Base-by-base conservation (phyloP, 1,140 invertebrate species). In the Listronotus oregonensis region DNA sequence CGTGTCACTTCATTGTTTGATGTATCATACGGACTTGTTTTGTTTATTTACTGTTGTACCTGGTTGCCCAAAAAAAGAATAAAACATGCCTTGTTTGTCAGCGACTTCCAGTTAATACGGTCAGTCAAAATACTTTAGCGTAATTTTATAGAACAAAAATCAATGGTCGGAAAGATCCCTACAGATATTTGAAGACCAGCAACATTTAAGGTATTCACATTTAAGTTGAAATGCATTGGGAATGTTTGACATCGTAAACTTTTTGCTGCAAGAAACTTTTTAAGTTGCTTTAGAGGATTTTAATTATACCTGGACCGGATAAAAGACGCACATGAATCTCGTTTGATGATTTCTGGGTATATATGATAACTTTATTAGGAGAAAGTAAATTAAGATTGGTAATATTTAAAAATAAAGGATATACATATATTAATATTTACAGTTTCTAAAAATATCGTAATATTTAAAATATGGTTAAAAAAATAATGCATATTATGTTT, bases 81-180 rank as follows among this genome's bases (percentile, higher is more conserved):
- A 18, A 10, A 14, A 18, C 21, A 27, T 27, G 21, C 69, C 65
- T 65, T 70, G 57, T 67, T 68, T 58, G 69, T 66, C 54, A 66
- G 46, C 61, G 43, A 50, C 64, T 71, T 71, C 69, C 69, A 71
- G 66, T 68, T 66, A 71, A 68, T 60, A 51, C 63, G 69, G 66
- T 71, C 66, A 47, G 43, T 63, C 66, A 55, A 66, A 70, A 71
- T 71, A 60, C 69, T 66, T 71, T 40, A 61, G 63, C 58, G 69
- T 64, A 71, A 71, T 71, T 68, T 71, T 68, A 71, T 68, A 71
- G 66, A 66, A 71, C 69, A 71, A 71, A 68, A 71, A 68, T 68
- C 69, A 71, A 68, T 71, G 69, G 69, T 62, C 60, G 42, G 43
- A 70, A 62, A 69, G 64, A 42, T 66, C 69, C 52, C 57, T 56